These are phyloP conservation scores for Zophobas morio DNA, from an alignment of 1,140 invertebrate species.

Conservation along the genomic window DNA sequence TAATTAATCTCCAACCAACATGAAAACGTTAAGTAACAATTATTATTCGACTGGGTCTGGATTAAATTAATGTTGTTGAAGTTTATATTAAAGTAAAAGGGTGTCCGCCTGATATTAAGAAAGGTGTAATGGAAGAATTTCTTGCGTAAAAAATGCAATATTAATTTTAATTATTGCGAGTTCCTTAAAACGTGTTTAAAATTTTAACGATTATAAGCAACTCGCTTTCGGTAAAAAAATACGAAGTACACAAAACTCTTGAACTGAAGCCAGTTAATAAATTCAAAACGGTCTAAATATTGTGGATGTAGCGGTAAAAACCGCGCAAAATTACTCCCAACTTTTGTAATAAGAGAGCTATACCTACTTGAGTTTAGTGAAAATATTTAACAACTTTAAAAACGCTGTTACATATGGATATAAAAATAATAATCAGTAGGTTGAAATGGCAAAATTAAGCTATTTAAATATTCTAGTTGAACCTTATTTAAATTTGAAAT, in stretches of 20 bases:
- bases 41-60: constrained; percentile 1
- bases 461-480: too few relatives aligned
- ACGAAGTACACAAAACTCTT: constrained; percentile 8
- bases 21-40: constrained; percentile 6
- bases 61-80: constrained; percentile 6
- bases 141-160: not conserved
- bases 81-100: not conserved
- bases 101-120: not conserved
- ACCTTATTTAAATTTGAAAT: too few relatives aligned
- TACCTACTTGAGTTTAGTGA: not conserved
- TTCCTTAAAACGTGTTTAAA: constrained; percentile 24
- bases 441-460: too few relatives aligned
- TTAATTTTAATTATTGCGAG: constrained; percentile 20
- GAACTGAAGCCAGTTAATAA: constrained; percentile 14
- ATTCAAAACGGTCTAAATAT: constrained; percentile 15
- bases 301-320: constrained; percentile 6
- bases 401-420: not conserved
- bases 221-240: constrained; percentile 1
- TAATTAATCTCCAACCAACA: constrained; percentile 35
- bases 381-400: not conserved
- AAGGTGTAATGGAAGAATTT: not conserved
- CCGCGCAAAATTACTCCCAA: constrained; percentile 22
- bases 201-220: constrained; percentile 13
- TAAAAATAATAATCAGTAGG: not conserved
- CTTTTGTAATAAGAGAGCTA: constrained; percentile 3